phyloP scores from a whole-genome alignment of 2,113 vertebrate species.

The Aspidoscelis tigris region DNA sequence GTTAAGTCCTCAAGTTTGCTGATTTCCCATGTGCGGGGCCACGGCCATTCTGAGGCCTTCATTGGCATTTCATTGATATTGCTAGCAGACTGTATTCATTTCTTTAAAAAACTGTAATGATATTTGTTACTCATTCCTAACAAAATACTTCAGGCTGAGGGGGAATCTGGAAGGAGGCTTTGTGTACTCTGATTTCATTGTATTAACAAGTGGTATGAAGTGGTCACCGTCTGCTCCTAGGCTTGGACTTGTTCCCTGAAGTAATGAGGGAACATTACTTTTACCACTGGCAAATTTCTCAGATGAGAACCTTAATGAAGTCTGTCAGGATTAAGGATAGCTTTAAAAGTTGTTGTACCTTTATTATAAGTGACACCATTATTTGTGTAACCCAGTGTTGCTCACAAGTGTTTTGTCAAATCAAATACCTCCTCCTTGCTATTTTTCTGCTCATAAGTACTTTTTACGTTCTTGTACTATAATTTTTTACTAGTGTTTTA shows the following conservation, averaged over 20 bases:
- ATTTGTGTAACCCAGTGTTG: neutral
- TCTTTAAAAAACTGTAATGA: accelerated
- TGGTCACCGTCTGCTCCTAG: slow-evolving; percentile 10
- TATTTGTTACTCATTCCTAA: neutral
- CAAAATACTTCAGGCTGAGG: neutral
- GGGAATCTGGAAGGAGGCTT: neutral
- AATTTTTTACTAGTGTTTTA: no score
- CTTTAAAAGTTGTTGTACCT: slow-evolving; percentile 23
- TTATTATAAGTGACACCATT: neutral
- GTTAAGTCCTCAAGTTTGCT: no score
- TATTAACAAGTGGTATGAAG: slow-evolving; percentile 16
- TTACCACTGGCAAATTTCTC: slow-evolving; percentile 30
- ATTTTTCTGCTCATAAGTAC: neutral
- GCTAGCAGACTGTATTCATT: neutral
- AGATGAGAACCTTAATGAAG: slow-evolving; percentile 50
- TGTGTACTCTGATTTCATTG: slow-evolving; percentile 18
- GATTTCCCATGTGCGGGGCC: no score
- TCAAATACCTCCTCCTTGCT: neutral
- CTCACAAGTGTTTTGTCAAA: neutral
- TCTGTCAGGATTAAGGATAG: slow-evolving; percentile 36
- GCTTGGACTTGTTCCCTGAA: neutral
- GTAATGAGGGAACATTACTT: slow-evolving; percentile 45
- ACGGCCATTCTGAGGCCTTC: neutral
- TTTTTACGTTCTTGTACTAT: neutral
- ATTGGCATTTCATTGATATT: neutral